A percentile compares a stretch with the other conserved stretches of the same genome.
These are phyloP conservation scores for Ips nitidus DNA, from an alignment of 1,140 invertebrate genomes.

Conservation along the genomic window DNA sequence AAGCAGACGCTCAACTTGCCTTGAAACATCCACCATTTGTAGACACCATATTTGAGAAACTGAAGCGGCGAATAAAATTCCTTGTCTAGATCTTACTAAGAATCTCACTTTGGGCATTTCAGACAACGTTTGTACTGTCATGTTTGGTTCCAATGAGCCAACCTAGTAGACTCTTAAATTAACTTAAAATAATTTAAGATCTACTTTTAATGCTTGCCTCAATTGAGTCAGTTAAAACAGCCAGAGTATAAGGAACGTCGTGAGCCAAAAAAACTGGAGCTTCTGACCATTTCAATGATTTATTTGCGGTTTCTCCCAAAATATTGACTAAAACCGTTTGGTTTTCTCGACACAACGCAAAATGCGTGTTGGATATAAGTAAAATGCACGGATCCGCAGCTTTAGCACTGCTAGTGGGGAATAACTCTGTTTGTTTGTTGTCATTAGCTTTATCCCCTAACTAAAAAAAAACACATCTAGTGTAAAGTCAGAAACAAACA, in stretches of 20 bases:
- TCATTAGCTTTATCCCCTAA: not conserved
- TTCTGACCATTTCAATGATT: slow-evolving; percentile 81
- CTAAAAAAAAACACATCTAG: slow-evolving; percentile 21
- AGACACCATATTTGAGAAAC: slow-evolving; percentile 86
- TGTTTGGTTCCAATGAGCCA: slow-evolving; percentile 63
- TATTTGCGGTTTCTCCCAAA: slow-evolving; percentile 69
- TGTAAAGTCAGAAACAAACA: not conserved
- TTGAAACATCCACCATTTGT: slow-evolving; percentile 71
- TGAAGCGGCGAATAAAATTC: slow-evolving; percentile 84
- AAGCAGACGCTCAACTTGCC: slow-evolving; percentile 80
- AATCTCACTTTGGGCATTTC: slow-evolving; percentile 68
- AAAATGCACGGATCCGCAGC: slow-evolving; percentile 82
- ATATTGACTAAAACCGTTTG: slow-evolving; percentile 79
- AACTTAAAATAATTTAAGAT: not conserved
- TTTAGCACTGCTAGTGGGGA: slow-evolving; percentile 77
- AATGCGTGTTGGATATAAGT: slow-evolving; percentile 70
- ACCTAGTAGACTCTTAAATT: slow-evolving; percentile 48
- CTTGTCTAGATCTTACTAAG: slow-evolving; percentile 67
- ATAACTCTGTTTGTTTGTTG: slow-evolving; percentile 73
- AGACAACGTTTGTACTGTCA: slow-evolving; percentile 76
- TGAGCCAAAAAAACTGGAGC: slow-evolving; percentile 76
- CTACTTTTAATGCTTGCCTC: slow-evolving; percentile 56
- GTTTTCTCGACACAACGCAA: slow-evolving; percentile 80
- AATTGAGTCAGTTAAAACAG: slow-evolving; percentile 76
- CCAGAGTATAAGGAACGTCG: slow-evolving; percentile 89